These are phyloP conservation scores for Trichogramma evanescens DNA, from an alignment of 2,888 invertebrate genomes.

Conservation along the genomic window DNA sequence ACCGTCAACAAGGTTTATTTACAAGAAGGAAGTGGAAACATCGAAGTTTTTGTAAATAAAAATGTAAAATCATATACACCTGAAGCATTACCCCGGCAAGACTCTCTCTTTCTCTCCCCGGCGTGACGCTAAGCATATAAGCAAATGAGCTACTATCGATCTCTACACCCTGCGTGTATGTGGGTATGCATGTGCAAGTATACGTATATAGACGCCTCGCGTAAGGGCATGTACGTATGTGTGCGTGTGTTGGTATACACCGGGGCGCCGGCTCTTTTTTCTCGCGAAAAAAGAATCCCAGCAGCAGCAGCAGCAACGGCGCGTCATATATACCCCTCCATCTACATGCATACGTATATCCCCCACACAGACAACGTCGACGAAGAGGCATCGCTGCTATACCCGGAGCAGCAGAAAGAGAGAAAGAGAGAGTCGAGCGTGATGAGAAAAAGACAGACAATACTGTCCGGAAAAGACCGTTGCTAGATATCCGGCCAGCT, in stretches of 20 bases:
- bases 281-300: slow-evolving; percentile 6
- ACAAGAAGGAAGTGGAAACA: too few species aligned
- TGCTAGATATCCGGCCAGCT: too few species aligned
- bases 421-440: neutral
- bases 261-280: neutral
- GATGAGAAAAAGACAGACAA: too few species aligned
- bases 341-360: too few species aligned
- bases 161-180: neutral
- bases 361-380: neutral
- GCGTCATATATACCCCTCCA: neutral
- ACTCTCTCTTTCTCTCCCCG: neutral
- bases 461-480: too few species aligned
- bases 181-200: slow-evolving; percentile 17
- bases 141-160: slow-evolving; percentile 24
- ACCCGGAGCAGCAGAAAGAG: neutral
- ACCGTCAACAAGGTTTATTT: too few species aligned
- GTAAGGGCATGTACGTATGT: neutral
- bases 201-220: slow-evolving; percentile 18
- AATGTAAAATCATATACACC: neutral
- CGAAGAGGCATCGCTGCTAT: neutral
- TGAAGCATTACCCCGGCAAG: neutral
- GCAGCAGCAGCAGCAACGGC: slow-evolving; percentile 8
- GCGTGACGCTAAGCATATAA: slow-evolving; percentile 12
- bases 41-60: too few species aligned
- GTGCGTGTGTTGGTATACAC: neutral